Conservation (phyloP, 2,888 invertebrate genomes). For the Agrotis clavis region DNA sequence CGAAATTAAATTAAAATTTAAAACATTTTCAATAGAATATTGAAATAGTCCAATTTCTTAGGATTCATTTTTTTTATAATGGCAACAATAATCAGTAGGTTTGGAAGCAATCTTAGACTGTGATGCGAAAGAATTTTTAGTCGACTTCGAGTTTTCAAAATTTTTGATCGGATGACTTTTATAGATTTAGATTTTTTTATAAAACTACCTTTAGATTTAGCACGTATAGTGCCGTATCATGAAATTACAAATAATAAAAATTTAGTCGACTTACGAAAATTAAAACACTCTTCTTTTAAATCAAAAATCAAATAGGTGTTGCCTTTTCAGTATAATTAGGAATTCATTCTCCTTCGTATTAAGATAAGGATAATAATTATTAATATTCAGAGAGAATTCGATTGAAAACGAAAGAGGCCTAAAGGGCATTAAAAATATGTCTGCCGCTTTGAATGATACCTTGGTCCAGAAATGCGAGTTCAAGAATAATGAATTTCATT, state of each 20-base stretch:
- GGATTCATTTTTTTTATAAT: conserved; percentile 40
- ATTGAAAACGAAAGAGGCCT: conserved; percentile 33
- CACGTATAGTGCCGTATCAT: conserved; percentile 37
- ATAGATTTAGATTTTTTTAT: conserved; percentile 56
- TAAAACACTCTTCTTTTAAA: conserved; percentile 16
- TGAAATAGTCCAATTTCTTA: conserved; percentile 42
- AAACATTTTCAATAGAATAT: conserved; percentile 34
- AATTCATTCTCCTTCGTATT: conserved; percentile 42
- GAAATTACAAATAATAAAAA: conserved; percentile 21
- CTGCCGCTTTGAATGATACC: conserved; percentile 14
- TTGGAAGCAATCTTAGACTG: conserved; percentile 63
- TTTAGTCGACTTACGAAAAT: conserved; percentile 18
- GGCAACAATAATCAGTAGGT: conserved; percentile 54
- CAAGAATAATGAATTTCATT: background rate
- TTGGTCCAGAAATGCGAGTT: conserved; percentile 41
- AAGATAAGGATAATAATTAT: conserved; percentile 30
- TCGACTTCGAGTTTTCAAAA: conserved; percentile 50
- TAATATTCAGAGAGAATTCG: conserved; percentile 44
- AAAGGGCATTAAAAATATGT: conserved; percentile 22
- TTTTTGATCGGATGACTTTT: conserved; percentile 64
- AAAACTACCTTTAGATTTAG: conserved; percentile 45
- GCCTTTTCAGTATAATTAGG: conserved; percentile 47
- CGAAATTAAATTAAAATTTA: background rate
- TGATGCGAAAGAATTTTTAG: conserved; percentile 64
- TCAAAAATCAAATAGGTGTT: conserved; percentile 36